Percentiles rank a stretch among this genome's conserved stretches.
Conservation (phyloP, 2,797 vertebrate species). For the Meda fulgida region DNA sequence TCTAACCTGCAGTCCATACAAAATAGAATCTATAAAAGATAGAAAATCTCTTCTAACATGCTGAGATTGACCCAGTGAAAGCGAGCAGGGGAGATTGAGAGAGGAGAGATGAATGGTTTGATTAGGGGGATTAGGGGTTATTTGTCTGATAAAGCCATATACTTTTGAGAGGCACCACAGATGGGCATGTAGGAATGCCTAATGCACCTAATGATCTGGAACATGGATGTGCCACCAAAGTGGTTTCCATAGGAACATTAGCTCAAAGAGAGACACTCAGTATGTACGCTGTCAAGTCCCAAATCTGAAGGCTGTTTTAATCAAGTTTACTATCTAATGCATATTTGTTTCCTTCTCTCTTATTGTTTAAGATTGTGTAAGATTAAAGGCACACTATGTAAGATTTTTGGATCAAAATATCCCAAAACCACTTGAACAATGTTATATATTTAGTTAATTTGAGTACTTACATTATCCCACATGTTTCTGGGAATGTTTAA, state of each 20-base stretch:
- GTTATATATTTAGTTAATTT: too few relatives aligned
- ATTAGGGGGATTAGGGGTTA: slow-evolving; percentile 28
- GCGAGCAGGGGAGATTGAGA: slow-evolving; percentile 17
- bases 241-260: slow-evolving; percentile 71
- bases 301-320: slow-evolving; percentile 1
- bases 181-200: slow-evolving; percentile 39
- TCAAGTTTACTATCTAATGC: slow-evolving; percentile 21
- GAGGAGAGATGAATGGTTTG: slow-evolving; percentile 34
- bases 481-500: too few relatives aligned
- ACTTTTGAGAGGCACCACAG: slow-evolving; percentile 35
- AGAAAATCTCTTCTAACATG: slow-evolving; percentile 31
- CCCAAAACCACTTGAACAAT: too few relatives aligned
- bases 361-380: too few relatives aligned
- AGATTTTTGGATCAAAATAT: too few relatives aligned
- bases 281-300: slow-evolving; percentile 6
- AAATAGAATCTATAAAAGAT: slow-evolving; percentile 34
- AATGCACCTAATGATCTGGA: slow-evolving; percentile 14
- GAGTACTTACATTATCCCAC: too few relatives aligned
- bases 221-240: slow-evolving; percentile 49
- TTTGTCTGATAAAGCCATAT: slow-evolving; percentile 37
- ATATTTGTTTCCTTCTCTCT: not conserved
- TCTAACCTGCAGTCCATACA: slow-evolving; percentile 34
- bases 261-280: slow-evolving; percentile 36
- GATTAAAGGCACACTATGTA: not conserved
- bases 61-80: slow-evolving; percentile 38